Conservation (phyloP, 2,888 invertebrate genomes). For the Euplagia quadripunctaria region DNA sequence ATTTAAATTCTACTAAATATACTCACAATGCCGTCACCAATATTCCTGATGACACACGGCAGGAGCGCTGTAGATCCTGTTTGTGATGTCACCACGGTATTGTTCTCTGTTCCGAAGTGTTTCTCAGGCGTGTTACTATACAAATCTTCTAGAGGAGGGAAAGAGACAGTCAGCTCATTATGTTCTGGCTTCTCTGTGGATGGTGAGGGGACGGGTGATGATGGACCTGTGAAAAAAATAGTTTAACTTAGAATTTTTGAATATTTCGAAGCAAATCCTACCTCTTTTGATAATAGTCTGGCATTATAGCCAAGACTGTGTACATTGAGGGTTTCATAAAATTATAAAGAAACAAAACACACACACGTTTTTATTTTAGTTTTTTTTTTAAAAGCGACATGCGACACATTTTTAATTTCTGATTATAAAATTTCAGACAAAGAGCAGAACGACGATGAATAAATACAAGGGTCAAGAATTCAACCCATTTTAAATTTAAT, state of each 20-base stretch:
- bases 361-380: no score
- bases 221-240: slow-evolving; percentile 59
- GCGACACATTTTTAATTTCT: no score
- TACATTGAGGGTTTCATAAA: no score
- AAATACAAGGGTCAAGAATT: no score
- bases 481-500: no score
- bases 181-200: slow-evolving; percentile 72
- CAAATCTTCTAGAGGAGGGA: slow-evolving; percentile 79
- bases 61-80: slow-evolving; percentile 94
- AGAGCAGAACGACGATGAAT: no score
- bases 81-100: slow-evolving; percentile 93
- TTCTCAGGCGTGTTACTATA: slow-evolving; percentile 88
- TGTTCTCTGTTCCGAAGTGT: slow-evolving; percentile 94
- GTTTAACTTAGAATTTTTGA: not conserved
- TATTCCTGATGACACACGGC: slow-evolving; percentile 94
- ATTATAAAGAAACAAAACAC: no score
- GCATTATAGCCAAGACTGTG: no score
- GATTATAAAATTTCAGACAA: no score
- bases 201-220: slow-evolving; percentile 59
- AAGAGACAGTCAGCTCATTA: slow-evolving; percentile 81
- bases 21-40: slow-evolving; percentile 96
- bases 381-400: no score
- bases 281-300: not conserved
- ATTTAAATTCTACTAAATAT: slow-evolving; percentile 10
- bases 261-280: not conserved